A percentile compares a stretch with the other conserved stretches of the same genome.
These are phyloP conservation scores for Glaucomys volans DNA, from an alignment of 2,113 vertebrate species.

Conservation along the genomic window DNA sequence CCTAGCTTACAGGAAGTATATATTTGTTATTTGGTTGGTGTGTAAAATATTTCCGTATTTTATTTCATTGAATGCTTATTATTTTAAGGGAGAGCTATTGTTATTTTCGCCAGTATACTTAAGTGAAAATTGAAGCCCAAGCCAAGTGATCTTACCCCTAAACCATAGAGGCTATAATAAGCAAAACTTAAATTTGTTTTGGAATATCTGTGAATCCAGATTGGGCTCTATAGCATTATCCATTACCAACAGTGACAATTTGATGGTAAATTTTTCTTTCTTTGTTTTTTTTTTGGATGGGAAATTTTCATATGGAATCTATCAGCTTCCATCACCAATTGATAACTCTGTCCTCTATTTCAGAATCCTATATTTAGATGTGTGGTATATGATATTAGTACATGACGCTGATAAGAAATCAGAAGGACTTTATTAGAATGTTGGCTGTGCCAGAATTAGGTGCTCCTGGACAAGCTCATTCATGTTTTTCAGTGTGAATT, in stretches of 20 bases:
- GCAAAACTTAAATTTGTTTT: background rate
- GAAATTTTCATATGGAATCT: background rate
- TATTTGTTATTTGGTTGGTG: background rate
- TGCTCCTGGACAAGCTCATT: background rate
- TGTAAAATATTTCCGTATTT: background rate
- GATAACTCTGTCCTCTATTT: background rate
- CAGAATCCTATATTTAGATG: background rate
- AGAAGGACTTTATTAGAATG: background rate
- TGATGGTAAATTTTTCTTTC: background rate
- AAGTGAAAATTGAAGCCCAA: background rate
- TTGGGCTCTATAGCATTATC: background rate
- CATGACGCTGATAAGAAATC: background rate
- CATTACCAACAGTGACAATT: background rate
- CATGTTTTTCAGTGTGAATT: background rate
- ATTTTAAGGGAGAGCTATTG: background rate
- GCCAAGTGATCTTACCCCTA: background rate
- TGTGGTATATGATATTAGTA: background rate
- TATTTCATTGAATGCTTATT: background rate
- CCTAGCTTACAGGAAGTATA: background rate
- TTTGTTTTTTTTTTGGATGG: accelerated
- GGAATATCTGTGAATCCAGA: background rate
- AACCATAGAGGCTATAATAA: background rate
- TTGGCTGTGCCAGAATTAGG: background rate
- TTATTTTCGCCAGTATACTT: background rate
- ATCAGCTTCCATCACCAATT: background rate